Evolutionary conservation across 2,113 vertebrate genomes (phyloP).

Genomic region (Anser brachyrhynchus): DNA sequence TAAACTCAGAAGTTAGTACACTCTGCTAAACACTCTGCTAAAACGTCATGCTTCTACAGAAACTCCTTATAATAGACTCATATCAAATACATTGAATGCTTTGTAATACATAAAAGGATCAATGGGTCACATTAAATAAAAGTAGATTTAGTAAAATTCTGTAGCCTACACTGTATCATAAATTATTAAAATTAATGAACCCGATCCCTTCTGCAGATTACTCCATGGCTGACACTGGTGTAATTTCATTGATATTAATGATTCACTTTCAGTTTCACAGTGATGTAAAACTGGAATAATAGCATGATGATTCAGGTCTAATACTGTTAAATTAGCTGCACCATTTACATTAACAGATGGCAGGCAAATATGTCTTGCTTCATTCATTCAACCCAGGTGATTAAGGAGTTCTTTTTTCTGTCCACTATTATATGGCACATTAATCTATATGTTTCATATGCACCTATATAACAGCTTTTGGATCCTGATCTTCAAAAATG

Average conservation of each 20-base stretch:
- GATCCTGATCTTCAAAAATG: neutral
- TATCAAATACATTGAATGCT: neutral
- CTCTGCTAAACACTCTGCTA: neutral
- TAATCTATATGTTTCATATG: slow-evolving; percentile 43
- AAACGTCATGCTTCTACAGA: neutral
- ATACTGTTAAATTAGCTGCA: slow-evolving; percentile 62
- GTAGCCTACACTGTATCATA: slow-evolving; percentile 37
- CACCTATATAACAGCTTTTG: neutral
- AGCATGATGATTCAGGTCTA: slow-evolving; percentile 57
- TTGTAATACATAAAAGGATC: slow-evolving; percentile 31
- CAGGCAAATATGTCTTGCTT: slow-evolving; percentile 63
- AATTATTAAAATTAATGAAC: slow-evolving; percentile 71
- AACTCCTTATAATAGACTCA: neutral
- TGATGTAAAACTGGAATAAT: slow-evolving; percentile 65
- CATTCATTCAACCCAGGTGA: slow-evolving; percentile 35
- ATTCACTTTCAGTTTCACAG: slow-evolving; percentile 61
- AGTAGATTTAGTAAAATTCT: slow-evolving; percentile 57
- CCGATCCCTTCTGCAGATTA: slow-evolving; percentile 54
- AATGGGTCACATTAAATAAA: slow-evolving; percentile 53
- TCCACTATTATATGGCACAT: slow-evolving; percentile 26
- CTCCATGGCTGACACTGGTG: slow-evolving; percentile 19
- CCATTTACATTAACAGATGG: slow-evolving; percentile 69
- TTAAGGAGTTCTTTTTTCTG: slow-evolving; percentile 42
- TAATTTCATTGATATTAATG: slow-evolving; percentile 71
- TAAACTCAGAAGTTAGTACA: neutral